phyloP scores from a whole-genome alignment of 2,113 vertebrate species.

The Malurus melanocephalus region DNA sequence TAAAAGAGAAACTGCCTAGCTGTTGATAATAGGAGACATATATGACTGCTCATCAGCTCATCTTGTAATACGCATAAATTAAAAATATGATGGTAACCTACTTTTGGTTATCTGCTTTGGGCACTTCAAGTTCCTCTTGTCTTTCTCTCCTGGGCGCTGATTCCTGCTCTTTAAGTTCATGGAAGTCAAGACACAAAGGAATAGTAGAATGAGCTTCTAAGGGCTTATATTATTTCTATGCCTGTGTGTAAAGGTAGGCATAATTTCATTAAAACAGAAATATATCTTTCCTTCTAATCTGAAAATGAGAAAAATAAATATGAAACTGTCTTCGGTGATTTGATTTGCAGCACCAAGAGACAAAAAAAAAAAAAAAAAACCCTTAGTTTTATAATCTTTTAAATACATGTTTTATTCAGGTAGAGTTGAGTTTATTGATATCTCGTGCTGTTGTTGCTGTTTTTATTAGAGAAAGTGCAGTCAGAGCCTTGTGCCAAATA shows the following conservation, averaged over 20 bases:
- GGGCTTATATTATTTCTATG: neutral
- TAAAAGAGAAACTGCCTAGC: neutral
- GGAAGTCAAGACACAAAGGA: conserved; percentile 48
- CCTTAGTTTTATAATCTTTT: neutral
- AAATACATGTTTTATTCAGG: neutral
- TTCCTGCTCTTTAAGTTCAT: conserved; percentile 35
- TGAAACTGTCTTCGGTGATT: neutral
- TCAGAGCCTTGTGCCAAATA: neutral
- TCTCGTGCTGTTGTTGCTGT: fast-evolving
- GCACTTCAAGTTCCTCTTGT: conserved; percentile 16
- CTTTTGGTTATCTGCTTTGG: conserved; percentile 44
- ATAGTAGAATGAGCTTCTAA: neutral
- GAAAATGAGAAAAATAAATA: neutral
- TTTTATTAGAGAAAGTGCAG: neutral
- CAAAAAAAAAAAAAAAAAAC: neutral
- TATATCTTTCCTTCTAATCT: neutral
- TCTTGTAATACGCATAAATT: neutral
- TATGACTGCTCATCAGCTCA: neutral
- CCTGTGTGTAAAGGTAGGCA: neutral
- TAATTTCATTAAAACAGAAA: neutral
- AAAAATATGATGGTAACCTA: conserved; percentile 35
- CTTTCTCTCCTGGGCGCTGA: conserved; percentile 17
- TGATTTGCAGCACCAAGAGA: neutral
- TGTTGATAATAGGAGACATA: neutral
- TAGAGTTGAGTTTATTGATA: neutral